Base-by-base conservation (phyloP, 2,888 invertebrate genomes). In the Caenorhabditis uteleia region DNA sequence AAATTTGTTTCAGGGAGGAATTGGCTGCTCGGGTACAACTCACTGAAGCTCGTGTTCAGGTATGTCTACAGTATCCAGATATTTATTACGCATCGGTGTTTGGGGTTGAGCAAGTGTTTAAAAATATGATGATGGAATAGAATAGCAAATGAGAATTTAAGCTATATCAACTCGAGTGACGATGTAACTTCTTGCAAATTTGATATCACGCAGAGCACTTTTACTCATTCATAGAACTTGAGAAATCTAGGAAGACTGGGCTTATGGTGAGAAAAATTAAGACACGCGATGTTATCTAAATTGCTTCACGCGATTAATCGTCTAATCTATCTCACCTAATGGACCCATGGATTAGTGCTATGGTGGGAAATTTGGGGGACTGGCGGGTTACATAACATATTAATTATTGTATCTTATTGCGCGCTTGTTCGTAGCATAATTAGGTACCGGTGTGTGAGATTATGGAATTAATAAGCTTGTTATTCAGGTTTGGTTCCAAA, bases 41-140 rank as follows among this genome's bases (percentile, higher is more conserved):
- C 42, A 80, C 83, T 8, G 83, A 83, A 55, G 83, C 83, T 6
- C 77, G 83, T 38, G 83, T 83, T 39, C 83, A 83, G 64, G 79
- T 79, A 51, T 56, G 69, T 57, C 14, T 40, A 38, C 18, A 38
- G 21, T 38, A 38, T 5, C 20, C 20, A 6, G 38, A 7, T 16
- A 4, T 34, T n/a, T 34, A n/a, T n/a, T n/a, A n/a, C n/a, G n/a
- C n/a, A n/a, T n/a, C 10, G 16, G 18, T 14, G 8, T 14, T 33
- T 12, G 29, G 8, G 31, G 29, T 7, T 36, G 45, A 45, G 31
- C 36, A 18, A 34, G 31, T 12, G 45, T 36, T 5, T 36, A 12
- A 45, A 6, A 33, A 45, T n/a, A 5, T 34, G 5, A n/a, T 10
- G n/a, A 34, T 36, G 8, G 8, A 12, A 36, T 36, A 10, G 36